Evolutionary conservation across 2,113 vertebrate genomes (phyloP).

Genomic region (Arizona elegans): DNA sequence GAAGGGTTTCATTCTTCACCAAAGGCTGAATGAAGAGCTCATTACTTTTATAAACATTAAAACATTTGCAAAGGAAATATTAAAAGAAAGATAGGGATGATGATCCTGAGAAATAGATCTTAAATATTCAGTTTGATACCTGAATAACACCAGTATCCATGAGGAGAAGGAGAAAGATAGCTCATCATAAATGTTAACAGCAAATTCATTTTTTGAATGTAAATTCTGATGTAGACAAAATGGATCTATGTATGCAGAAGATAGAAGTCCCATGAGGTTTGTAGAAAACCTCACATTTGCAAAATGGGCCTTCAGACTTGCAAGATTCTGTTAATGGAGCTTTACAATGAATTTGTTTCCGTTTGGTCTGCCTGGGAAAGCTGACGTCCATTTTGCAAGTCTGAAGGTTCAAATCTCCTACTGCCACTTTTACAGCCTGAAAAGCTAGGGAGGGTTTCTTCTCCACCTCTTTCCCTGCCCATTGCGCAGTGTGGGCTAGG

Average conservation of each 20-base stretch:
- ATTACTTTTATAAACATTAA: neutral
- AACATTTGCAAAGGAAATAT: neutral
- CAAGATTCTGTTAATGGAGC: neutral
- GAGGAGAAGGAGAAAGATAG: neutral
- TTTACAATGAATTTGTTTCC: neutral
- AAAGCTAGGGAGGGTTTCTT: neutral
- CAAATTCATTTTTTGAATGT: neutral
- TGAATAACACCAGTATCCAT: neutral
- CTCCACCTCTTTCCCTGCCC: neutral
- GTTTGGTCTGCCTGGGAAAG: neutral
- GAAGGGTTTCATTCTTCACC: neutral
- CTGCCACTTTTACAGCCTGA: neutral
- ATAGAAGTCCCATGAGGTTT: neutral
- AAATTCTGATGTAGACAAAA: neutral
- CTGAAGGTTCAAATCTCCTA: neutral
- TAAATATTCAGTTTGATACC: neutral
- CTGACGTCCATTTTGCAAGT: neutral
- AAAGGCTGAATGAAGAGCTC: neutral
- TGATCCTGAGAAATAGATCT: neutral
- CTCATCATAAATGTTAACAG: neutral
- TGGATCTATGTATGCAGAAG: neutral
- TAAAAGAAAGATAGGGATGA: neutral
- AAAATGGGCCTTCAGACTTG: neutral
- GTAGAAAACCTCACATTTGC: neutral
- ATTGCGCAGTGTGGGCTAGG: neutral